Percentiles rank a stretch among this genome's conserved stretches.
Conservation (phyloP, 2,113 vertebrate genomes). For the Panthera uncia region DNA sequence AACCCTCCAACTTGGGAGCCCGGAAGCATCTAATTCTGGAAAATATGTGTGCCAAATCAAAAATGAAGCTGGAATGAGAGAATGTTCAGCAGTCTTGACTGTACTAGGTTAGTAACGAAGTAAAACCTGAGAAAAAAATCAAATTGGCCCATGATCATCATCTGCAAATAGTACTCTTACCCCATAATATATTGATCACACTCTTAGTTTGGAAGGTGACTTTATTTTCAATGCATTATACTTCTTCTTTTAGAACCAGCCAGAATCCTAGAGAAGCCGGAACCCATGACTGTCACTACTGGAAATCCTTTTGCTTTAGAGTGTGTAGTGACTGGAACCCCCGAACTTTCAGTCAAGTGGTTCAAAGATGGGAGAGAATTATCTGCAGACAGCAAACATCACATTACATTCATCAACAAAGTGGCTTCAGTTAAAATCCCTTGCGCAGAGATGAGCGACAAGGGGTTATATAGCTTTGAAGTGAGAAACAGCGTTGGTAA, state of each 20-base stretch:
- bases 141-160: not conserved
- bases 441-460: constrained; percentile 91
- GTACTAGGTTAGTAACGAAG: constrained; percentile 93
- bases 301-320: constrained; percentile 94
- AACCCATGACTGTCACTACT: constrained; percentile 95
- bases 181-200: not conserved
- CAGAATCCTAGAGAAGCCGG: constrained; percentile 94
- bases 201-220: not conserved
- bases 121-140: not conserved
- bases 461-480: constrained; percentile 94
- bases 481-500: constrained; percentile 97
- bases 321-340: constrained; percentile 93
- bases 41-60: constrained; percentile 96
- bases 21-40: constrained; percentile 89
- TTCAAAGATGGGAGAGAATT: constrained; percentile 95
- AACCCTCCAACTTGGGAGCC: constrained; percentile 89
- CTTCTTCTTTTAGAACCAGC: constrained; percentile 94
- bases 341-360: constrained; percentile 95
- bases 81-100: constrained; percentile 93
- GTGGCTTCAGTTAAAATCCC: constrained; percentile 93
- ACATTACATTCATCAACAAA: constrained; percentile 93
- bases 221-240: constrained; percentile 39
- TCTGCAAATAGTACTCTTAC: not conserved
- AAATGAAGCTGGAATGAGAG: constrained; percentile 97
- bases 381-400: constrained; percentile 92